A percentile compares a stretch with the other conserved stretches of the same genome.
These are phyloP conservation scores for Eilema sororculum DNA, from an alignment of 2,888 invertebrate species.

Conservation along the genomic window DNA sequence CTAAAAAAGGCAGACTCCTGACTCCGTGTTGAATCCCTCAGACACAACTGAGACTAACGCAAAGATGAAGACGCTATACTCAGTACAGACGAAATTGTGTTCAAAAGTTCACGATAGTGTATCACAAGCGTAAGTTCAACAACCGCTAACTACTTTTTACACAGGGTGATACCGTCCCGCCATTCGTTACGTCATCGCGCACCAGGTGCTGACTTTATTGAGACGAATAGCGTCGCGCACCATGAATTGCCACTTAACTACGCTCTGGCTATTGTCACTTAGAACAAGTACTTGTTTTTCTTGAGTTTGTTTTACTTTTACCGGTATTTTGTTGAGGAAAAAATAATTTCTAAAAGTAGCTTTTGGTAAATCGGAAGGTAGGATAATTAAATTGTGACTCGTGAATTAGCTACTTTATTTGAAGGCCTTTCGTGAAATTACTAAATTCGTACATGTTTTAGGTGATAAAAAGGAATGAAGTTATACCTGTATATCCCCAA, in stretches of 20 bases:
- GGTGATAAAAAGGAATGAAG: no score
- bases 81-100: not conserved
- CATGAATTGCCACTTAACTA: conserved; percentile 23
- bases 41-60: no score
- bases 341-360: no score
- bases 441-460: no score
- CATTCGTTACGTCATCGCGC: conserved; percentile 46
- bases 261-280: conserved; percentile 26
- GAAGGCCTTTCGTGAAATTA: no score
- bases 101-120: not conserved
- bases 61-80: no score
- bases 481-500: no score
- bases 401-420: no score
- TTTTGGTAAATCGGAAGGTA: no score
- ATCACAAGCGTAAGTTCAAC: conserved; percentile 12
- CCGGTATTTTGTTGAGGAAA: not conserved
- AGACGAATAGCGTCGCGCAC: conserved; percentile 51
- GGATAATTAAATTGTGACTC: no score
- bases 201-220: conserved; percentile 61
- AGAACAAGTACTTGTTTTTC: not conserved
- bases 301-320: not conserved
- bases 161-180: conserved; percentile 21
- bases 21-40: no score
- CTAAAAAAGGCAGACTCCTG: no score
- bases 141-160: conserved; percentile 24